Evolutionary conservation across 2,797 vertebrate genomes (phyloP), one percentile per base, ranked within the genome.

Genomic region (Periophthalmus magnuspinnatus): DNA sequence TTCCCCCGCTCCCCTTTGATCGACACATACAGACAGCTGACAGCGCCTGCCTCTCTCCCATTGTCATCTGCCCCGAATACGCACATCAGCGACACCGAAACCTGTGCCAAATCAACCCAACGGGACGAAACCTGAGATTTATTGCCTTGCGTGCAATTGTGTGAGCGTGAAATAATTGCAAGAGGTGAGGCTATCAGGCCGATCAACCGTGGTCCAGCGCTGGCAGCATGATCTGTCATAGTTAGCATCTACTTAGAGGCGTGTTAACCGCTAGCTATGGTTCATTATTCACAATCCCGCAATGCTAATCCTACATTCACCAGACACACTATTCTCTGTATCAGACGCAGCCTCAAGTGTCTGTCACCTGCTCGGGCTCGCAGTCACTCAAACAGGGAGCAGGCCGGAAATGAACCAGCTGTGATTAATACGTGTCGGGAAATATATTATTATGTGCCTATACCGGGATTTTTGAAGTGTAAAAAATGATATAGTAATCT

Each of bases 211-310:
- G 83, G 78, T 82, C 78, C 81, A 83, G 74, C 65, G 77, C 63
- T 85, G 89, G 77, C 84, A 85, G 86, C 72, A 63, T 79, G 69
- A 88, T 91, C 81, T 82, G 86, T 91, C 87, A 87, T 79, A 83
- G 86, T 91, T 90, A 89, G 83, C 80, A 67, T 60, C 83, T 79
- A 79, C 78, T 84, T 82, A 83, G 79, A 74, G 75, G 75, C 80
- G 75, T 81, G 82, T 87, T 89, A 90, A 74, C 81, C 22, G 61
- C 17, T 3, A 58, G 70, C 16, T 47, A 70, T 41, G 75, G 62
- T 76, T 86, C 82, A 84, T 90, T 83, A 87, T 84, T 86, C 86
- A 85, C 76, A 69, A 65, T 55, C 24, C 75, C 71, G 48, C 71
- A 50, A 56, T 72, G 48, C 68, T 67, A 75, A 56, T 34, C 16